Percentiles rank a stretch among this genome's conserved stretches.
Conservation (phyloP, 2,888 invertebrate species). For the Yponomeuta malinellus region DNA sequence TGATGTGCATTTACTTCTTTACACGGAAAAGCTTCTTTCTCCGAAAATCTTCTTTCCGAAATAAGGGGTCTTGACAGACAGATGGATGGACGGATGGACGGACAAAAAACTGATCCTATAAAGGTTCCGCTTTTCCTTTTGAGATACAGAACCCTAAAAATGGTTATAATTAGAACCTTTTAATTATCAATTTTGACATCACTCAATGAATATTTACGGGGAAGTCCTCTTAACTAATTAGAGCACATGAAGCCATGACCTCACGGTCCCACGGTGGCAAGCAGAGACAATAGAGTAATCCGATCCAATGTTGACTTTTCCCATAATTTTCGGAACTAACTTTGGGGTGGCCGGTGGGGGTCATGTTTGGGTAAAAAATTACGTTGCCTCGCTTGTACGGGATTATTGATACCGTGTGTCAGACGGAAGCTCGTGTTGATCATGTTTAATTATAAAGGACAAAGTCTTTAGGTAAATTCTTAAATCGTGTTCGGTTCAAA, state of each 20-base stretch:
- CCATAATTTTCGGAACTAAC: constrained; percentile 57
- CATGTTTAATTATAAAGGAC: too few species aligned
- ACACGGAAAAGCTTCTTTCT: too few species aligned
- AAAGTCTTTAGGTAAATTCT: too few species aligned
- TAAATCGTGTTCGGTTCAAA: too few species aligned
- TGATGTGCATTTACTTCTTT: too few species aligned
- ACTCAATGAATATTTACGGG: background rate
- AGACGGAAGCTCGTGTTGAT: background rate
- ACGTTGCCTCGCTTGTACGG: background rate
- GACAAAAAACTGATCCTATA: too few species aligned
- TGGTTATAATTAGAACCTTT: too few species aligned
- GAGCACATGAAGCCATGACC: background rate
- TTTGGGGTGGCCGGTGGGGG: constrained; percentile 9
- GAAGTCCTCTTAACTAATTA: background rate
- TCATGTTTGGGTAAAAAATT: constrained; percentile 8
- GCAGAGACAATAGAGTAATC: constrained; percentile 39
- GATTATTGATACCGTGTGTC: background rate
- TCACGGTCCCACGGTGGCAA: background rate
- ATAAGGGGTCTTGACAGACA: too few species aligned
- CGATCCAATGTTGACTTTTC: constrained; percentile 65
- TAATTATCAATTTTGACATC: background rate
- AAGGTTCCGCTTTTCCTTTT: too few species aligned
- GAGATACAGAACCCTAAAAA: too few species aligned
- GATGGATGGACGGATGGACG: too few species aligned
- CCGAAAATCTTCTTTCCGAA: too few species aligned